Evolutionary conservation across 2,113 vertebrate genomes (phyloP).

Genomic region (Vidua chalybeata): DNA sequence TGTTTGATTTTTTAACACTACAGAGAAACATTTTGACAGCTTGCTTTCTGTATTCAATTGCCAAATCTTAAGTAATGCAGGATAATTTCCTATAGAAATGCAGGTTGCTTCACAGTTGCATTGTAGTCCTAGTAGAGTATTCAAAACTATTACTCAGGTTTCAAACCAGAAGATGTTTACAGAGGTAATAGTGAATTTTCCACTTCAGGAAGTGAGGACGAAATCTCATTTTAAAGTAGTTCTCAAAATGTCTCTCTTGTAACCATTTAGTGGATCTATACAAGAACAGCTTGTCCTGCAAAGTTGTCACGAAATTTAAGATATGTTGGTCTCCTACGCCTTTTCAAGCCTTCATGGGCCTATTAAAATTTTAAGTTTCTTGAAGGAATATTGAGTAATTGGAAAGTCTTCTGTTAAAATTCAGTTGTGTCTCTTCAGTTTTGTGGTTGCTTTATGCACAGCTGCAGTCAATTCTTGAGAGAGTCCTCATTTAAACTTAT

Average conservation of each 20-base stretch:
- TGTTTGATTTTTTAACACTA: background rate
- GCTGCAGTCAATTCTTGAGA: background rate
- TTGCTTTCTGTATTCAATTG: background rate
- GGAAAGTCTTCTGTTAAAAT: background rate
- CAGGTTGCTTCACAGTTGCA: background rate
- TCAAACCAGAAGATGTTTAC: background rate
- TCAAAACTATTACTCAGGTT: background rate
- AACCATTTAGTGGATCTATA: background rate
- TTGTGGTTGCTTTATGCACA: background rate
- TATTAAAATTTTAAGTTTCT: background rate
- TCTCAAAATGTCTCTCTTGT: conserved; percentile 20
- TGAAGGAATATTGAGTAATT: background rate
- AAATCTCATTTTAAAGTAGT: conserved; percentile 1
- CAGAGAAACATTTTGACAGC: background rate
- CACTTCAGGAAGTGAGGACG: background rate
- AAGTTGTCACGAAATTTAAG: background rate
- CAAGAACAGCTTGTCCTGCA: background rate
- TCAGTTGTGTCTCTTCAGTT: background rate
- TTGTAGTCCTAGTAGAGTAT: background rate
- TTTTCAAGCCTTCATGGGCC: background rate
- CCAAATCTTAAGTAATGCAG: background rate
- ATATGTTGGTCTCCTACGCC: background rate
- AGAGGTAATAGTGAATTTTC: background rate
- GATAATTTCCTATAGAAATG: background rate
- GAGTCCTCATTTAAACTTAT: background rate